Evolutionary conservation across 1,140 invertebrate genomes (phyloP), one percentile per base, ranked within the genome.

Genomic region (Nymphalis io): DNA sequence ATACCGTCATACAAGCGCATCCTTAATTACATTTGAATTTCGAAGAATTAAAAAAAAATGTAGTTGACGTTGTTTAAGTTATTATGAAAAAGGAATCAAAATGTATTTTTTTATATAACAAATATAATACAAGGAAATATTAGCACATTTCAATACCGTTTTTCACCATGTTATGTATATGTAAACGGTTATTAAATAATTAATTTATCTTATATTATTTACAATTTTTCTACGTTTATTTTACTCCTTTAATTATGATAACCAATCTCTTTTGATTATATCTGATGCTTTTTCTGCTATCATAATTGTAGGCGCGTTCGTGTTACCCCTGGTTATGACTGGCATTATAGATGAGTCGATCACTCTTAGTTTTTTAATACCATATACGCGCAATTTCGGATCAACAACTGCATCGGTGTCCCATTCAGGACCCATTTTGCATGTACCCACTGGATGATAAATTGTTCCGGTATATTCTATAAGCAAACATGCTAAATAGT

Each of bases 361-460:
- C 0, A 96, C 96, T 72, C 96, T 92, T 21, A 97, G 82, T 51
- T 93, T 92, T 55, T 92, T 89, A 13, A 96, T 89, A 3, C 95
- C 96, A 73, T 95, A 93, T 0, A 96, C 95, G 68, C 93, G 88
- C 48, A 96, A 86, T 73, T 93, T 93, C 0, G 95, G 92, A 88
- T 96, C 94, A 0, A 96, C 95, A 0, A 96, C 96, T 6, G 95
- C 94, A 0, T 92, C 90, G 2, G 92, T 92, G 83, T 97, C 96
- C 2, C 75, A 90, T n/a, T 79, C 68, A 0, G 94, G 93, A 0
- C 96, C 97, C 97, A 98, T 98, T 87, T 96, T 97, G 80, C 95
- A 96, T 0, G 96, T 97, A 0, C 96, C 96, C 0, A 94, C 93
- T 21, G 95, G 95, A 83, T 97, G 96, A 77, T 95, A 96, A 42